Conservation (phyloP, 2,113 vertebrate genomes). For the Anoplopoma fimbria region DNA sequence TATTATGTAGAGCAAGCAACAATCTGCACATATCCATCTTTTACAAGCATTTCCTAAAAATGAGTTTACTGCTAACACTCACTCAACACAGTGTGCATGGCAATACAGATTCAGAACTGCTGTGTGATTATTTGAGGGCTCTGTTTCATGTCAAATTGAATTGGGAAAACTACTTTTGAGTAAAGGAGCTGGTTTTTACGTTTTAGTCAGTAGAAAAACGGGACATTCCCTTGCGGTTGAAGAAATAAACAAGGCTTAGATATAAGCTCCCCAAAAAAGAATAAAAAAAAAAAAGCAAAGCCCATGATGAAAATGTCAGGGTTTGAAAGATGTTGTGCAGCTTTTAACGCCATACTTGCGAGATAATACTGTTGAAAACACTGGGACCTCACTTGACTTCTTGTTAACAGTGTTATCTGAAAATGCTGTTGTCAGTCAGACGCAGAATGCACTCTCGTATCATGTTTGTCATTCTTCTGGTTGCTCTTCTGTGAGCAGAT, state of each 20-base stretch:
- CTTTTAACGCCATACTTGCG: neutral
- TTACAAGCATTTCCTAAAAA: neutral
- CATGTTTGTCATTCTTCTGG: neutral
- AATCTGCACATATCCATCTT: conserved; percentile 13
- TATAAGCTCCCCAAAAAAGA: conserved; percentile 9
- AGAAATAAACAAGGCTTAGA: conserved; percentile 26
- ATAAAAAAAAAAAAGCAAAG: conserved; percentile 1
- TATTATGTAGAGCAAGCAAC: neutral
- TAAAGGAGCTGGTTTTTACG: conserved; percentile 18
- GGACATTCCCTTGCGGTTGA: conserved; percentile 10
- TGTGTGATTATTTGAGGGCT: conserved; percentile 13
- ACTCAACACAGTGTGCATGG: conserved; percentile 4
- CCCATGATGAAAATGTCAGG: neutral
- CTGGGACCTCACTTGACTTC: neutral
- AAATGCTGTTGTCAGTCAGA: neutral
- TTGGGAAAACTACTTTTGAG: conserved; percentile 15
- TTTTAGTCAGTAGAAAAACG: conserved; percentile 11
- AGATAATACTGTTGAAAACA: conserved; percentile 22
- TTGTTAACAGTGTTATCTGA: neutral
- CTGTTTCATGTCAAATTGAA: conserved; percentile 41
- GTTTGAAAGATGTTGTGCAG: conserved; percentile 14
- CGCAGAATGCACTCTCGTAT: neutral
- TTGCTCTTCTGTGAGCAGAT: conserved; percentile 13
- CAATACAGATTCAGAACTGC: conserved; percentile 13
- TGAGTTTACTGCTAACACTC: conserved; percentile 5